Evolutionary conservation across 53 echinoderm and acorn worm species (phyloP).

Genomic region (Apostichopus leukothele): DNA sequence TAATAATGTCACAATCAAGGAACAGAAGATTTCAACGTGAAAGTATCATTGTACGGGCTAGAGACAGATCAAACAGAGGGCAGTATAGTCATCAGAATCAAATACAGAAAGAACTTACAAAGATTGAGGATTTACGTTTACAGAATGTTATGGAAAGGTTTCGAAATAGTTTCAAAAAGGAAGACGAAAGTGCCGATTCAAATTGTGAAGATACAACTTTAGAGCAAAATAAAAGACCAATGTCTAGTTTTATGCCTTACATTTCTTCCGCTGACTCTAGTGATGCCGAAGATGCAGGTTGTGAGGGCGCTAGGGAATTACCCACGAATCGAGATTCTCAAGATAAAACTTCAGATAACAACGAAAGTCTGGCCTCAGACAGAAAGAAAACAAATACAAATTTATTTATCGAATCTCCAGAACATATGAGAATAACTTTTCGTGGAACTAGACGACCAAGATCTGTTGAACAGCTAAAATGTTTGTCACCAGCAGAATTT

Average conservation of each 20-base stretch:
- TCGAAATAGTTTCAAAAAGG: neutral
- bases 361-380: too few relatives aligned
- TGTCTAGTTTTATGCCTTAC: neutral
- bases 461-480: conserved; percentile 4
- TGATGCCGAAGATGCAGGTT: neutral
- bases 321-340: neutral
- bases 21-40: too few relatives aligned
- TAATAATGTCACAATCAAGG: too few relatives aligned
- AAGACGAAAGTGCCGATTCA: neutral
- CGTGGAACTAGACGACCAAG: conserved; percentile 2
- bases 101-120: conserved; percentile 3
- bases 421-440: conserved; percentile 8
- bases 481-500: neutral
- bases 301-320: neutral
- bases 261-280: neutral
- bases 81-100: too few relatives aligned
- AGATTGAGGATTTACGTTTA: conserved; percentile 22
- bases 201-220: too few relatives aligned
- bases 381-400: conserved; percentile 1
- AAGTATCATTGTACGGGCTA: too few relatives aligned
- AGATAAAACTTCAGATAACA: neutral
- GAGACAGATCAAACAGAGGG: too few relatives aligned
- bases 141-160: conserved; percentile 2
- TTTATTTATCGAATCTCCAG: conserved; percentile 3
- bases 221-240: neutral